Evolutionary conservation across 92 coral and sea anemone species (phyloP).

Genomic region (Actinernus sp.): DNA sequence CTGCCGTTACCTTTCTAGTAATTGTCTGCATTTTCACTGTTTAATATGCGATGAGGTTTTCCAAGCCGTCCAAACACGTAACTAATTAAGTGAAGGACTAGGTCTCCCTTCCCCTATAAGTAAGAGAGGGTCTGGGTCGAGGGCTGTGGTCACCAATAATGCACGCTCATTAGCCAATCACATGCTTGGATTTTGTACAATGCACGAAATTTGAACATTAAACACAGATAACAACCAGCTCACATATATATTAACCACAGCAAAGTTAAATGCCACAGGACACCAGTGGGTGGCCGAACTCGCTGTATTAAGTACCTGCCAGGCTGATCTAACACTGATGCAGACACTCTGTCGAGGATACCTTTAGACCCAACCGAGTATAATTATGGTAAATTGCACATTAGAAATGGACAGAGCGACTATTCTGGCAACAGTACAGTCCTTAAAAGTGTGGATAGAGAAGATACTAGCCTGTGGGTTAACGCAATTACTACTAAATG

Average conservation of each 20-base stretch:
- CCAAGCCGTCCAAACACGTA: too few species aligned
- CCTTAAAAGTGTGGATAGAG: background rate
- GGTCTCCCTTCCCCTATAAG: too few species aligned
- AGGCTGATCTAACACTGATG: constrained; percentile 58
- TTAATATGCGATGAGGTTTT: too few species aligned
- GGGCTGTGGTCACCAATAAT: too few species aligned
- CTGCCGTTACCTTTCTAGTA: too few species aligned
- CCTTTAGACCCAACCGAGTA: background rate
- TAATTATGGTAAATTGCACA: background rate
- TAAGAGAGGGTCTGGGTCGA: too few species aligned
- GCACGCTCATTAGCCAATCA: too few species aligned
- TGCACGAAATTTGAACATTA: too few species aligned
- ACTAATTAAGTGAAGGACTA: too few species aligned
- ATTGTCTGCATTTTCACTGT: too few species aligned
- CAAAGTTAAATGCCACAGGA: constrained; percentile 51
- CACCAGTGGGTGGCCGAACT: constrained; percentile 37
- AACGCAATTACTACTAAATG: background rate
- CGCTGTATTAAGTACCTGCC: constrained; percentile 53
- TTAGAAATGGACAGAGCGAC: background rate
- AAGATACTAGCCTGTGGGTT: background rate
- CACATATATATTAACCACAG: constrained; percentile 52
- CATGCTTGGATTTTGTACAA: too few species aligned
- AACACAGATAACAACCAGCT: constrained; percentile 52
- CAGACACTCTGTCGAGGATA: constrained; percentile 51
- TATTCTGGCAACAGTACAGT: background rate